These are phyloP conservation scores for Drosophila suboccidentalis DNA, from an alignment of 2,888 invertebrate genomes.

Conservation along the genomic window DNA sequence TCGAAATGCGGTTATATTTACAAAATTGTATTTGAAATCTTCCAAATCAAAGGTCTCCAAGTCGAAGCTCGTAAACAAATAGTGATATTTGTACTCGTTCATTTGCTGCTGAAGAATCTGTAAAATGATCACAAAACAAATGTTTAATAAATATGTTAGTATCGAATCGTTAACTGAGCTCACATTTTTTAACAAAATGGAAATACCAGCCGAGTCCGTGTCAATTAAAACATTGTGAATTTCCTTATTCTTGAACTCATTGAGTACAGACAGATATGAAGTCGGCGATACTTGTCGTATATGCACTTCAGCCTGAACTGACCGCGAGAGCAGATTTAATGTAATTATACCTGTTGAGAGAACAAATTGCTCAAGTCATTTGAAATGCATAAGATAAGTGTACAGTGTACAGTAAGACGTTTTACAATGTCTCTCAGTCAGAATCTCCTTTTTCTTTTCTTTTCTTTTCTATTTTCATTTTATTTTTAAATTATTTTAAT, in stretches of 20 bases:
- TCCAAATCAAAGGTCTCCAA: constrained; percentile 95
- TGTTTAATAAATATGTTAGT: not conserved
- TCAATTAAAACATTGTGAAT: constrained; percentile 92
- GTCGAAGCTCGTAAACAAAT: constrained; percentile 92
- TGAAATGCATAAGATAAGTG: no score
- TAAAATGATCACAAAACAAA: not conserved
- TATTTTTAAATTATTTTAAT: no score
- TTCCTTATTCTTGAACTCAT: constrained; percentile 92
- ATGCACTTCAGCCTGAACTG: constrained; percentile 90
- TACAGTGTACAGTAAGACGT: not conserved
- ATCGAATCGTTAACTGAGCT: constrained; percentile 52
- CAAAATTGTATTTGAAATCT: constrained; percentile 97
- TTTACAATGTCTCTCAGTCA: not conserved
- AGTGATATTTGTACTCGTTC: constrained; percentile 94
- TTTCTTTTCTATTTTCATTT: no score
- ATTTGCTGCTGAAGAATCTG: constrained; percentile 90
- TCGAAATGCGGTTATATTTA: constrained; percentile 97
- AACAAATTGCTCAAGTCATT: no score
- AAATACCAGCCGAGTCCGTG: constrained; percentile 90
- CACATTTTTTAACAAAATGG: constrained; percentile 91
- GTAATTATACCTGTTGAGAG: constrained; percentile 78
- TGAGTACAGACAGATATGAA: constrained; percentile 91
- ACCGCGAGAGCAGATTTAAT: constrained; percentile 90
- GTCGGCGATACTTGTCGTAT: constrained; percentile 89
- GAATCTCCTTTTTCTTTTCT: no score